Evolutionary conservation across 1,140 invertebrate species (phyloP).

Genomic region (Megathymus violae): DNA sequence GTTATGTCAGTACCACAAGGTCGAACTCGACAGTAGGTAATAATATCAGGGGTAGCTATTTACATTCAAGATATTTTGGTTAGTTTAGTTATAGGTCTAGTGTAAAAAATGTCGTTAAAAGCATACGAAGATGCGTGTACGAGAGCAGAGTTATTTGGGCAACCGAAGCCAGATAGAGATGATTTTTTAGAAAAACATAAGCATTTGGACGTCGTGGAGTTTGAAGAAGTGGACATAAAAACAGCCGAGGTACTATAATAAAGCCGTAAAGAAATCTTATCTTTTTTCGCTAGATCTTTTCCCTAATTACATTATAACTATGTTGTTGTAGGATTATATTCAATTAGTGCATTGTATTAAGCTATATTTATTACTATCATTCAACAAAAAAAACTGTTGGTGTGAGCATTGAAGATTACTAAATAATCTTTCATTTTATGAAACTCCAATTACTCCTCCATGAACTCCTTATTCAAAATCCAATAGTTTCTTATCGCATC

Average conservation of each 20-base stretch:
- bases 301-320: too few relatives aligned
- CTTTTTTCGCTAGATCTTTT: too few relatives aligned
- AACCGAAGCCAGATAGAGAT: constrained; percentile 86
- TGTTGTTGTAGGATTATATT: too few relatives aligned
- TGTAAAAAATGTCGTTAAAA: constrained; percentile 83
- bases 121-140: constrained; percentile 89
- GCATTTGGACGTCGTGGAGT: constrained; percentile 74
- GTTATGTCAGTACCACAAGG: constrained; percentile 23
- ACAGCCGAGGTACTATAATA: constrained; percentile 83
- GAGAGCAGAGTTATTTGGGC: constrained; percentile 88
- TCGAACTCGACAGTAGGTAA: constrained; percentile 14
- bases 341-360: too few relatives aligned
- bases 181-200: constrained; percentile 85
- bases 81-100: constrained; percentile 1
- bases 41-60: constrained; percentile 9
- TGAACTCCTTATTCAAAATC: too few relatives aligned
- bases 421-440: too few relatives aligned
- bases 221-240: constrained; percentile 80
- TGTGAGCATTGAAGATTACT: too few relatives aligned
- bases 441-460: too few relatives aligned
- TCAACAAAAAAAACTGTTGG: too few relatives aligned
- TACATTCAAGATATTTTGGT: constrained; percentile 19
- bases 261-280: too few relatives aligned
- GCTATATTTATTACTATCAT: too few relatives aligned
- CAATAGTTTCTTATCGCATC: too few relatives aligned